These are phyloP conservation scores for Haemorhous mexicanus DNA, from an alignment of 2,113 vertebrate genomes.

Conservation along the genomic window DNA sequence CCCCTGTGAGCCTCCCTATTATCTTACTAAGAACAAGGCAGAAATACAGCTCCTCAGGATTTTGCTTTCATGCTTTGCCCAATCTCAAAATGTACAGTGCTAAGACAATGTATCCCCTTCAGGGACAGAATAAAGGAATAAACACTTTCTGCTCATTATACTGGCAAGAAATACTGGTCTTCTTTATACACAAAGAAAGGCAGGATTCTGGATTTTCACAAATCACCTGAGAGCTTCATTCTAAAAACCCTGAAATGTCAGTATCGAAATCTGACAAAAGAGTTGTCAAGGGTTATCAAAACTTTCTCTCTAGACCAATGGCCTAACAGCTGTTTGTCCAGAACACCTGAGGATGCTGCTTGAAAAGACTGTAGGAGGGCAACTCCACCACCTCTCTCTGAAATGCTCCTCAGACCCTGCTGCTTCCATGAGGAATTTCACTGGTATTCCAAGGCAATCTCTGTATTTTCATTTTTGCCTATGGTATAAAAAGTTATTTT, in stretches of 20 bases:
- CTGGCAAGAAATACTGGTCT: neutral
- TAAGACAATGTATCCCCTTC: neutral
- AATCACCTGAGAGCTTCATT: neutral
- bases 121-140: neutral
- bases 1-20: neutral
- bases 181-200: neutral
- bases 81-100: neutral
- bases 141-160: neutral
- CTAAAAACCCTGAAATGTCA: neutral
- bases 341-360: neutral
- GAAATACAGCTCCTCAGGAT: neutral
- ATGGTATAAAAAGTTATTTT: neutral
- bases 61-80: constrained; percentile 29
- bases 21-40: constrained; percentile 6
- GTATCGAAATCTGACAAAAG: neutral
- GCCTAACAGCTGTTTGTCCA: neutral
- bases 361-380: neutral
- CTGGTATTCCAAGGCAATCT: neutral
- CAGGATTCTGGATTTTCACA: neutral
- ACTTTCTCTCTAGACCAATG: neutral
- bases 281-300: neutral
- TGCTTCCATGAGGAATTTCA: neutral
- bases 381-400: neutral
- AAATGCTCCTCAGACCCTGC: neutral
- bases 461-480: neutral